phyloP scores from a whole-genome alignment of 2,113 vertebrate species.

The Phyllostomus hastatus region DNA sequence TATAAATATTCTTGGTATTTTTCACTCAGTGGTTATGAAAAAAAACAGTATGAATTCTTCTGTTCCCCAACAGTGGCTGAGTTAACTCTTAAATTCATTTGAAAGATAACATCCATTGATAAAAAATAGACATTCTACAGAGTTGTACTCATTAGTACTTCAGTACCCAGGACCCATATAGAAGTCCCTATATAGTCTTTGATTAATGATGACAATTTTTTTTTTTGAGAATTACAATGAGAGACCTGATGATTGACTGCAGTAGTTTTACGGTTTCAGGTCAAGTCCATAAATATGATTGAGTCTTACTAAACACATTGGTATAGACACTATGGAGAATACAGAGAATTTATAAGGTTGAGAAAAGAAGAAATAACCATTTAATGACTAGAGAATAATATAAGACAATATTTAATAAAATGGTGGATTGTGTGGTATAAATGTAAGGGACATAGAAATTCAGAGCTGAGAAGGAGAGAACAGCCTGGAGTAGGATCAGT shows the following conservation, averaged over 20 bases:
- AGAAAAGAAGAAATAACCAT: conserved; percentile 16
- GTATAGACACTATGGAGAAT: background rate
- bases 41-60: conserved; percentile 39
- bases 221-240: background rate
- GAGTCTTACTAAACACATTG: background rate
- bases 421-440: background rate
- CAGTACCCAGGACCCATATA: background rate
- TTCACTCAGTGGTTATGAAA: background rate
- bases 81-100: conserved; percentile 17
- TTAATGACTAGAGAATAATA: background rate
- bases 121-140: conserved; percentile 1
- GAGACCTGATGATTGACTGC: background rate
- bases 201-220: background rate
- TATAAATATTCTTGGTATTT: conserved; percentile 16
- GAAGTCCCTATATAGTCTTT: conserved; percentile 7
- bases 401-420: background rate
- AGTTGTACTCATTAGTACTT: background rate
- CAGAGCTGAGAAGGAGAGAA: background rate
- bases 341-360: background rate
- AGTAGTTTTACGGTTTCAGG: background rate
- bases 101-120: background rate
- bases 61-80: background rate
- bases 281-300: conserved; percentile 3
- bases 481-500: background rate
- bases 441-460: background rate